Percentiles rank a stretch among this genome's conserved stretches.
These are phyloP conservation scores for Epinephelus coioides DNA, from an alignment of 2,797 vertebrate genomes.

Conservation along the genomic window DNA sequence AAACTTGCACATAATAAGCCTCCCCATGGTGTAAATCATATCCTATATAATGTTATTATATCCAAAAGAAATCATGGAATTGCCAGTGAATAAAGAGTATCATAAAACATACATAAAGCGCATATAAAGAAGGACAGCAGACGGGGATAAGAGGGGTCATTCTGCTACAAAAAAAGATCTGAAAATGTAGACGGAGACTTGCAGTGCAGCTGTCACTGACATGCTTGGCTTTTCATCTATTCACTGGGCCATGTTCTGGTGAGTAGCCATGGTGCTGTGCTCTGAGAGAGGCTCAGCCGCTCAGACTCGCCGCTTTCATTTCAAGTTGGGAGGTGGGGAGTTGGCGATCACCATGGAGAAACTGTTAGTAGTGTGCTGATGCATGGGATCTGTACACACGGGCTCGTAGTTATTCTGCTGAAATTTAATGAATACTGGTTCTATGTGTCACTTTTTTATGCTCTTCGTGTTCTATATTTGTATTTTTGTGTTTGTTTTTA, in stretches of 20 bases:
- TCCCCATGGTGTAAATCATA: neutral
- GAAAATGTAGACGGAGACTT: constrained; percentile 46
- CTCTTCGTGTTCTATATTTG: neutral
- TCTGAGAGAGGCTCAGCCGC: constrained; percentile 54
- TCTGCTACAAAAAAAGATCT: constrained; percentile 22
- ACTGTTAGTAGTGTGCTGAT: constrained; percentile 8
- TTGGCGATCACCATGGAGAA: constrained; percentile 65
- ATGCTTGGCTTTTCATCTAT: constrained; percentile 77
- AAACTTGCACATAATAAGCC: constrained; percentile 12
- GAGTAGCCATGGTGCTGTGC: constrained; percentile 71
- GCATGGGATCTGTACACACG: constrained; percentile 44
- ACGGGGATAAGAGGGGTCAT: constrained; percentile 29
- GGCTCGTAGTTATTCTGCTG: neutral
- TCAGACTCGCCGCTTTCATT: constrained; percentile 54
- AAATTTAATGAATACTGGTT: neutral
- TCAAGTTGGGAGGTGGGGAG: constrained; percentile 54
- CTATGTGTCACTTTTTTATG: neutral
- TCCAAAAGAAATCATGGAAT: neutral
- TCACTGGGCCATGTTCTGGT: constrained; percentile 68
- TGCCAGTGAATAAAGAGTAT: neutral
- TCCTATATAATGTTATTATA: no score
- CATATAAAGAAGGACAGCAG: constrained; percentile 15
- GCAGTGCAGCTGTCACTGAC: constrained; percentile 74
- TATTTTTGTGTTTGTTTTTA: neutral
- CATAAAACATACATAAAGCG: constrained; percentile 34